These are phyloP conservation scores for Andricus quercusramuli DNA, from an alignment of 2,888 invertebrate genomes.

Conservation along the genomic window DNA sequence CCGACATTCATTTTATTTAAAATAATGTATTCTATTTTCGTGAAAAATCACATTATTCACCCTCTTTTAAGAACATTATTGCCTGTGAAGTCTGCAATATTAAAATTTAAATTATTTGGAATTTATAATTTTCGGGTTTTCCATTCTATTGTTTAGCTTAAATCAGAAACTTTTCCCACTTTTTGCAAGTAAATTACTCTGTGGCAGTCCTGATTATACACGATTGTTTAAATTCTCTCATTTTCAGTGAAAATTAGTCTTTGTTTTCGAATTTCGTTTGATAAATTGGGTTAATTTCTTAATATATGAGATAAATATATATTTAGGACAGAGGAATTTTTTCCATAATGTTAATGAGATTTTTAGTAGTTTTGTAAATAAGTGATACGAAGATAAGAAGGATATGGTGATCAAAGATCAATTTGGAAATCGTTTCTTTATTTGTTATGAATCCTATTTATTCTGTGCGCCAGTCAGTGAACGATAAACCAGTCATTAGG, in stretches of 20 bases:
- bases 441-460: constrained; percentile 28
- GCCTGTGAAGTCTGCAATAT: too few relatives aligned
- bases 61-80: too few relatives aligned
- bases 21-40: too few relatives aligned
- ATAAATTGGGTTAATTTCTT: neutral
- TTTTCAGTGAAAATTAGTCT: neutral
- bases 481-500: constrained; percentile 1
- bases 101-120: too few relatives aligned
- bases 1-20: too few relatives aligned
- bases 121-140: too few relatives aligned
- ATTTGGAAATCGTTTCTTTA: constrained; percentile 32
- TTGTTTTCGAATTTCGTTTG: neutral
- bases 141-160: too few relatives aligned
- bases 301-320: neutral
- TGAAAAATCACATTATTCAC: too few relatives aligned
- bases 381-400: constrained; percentile 20
- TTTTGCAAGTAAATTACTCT: too few relatives aligned
- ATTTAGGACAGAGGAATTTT: neutral
- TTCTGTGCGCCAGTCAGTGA: constrained; percentile 15
- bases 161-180: too few relatives aligned
- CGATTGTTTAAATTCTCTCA: too few relatives aligned
- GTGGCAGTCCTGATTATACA: too few relatives aligned
- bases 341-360: neutral
- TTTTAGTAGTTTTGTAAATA: constrained; percentile 27
- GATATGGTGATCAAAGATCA: constrained; percentile 22